Base-by-base conservation (phyloP, 2,797 vertebrate genomes). In the Accipiter badius region DNA sequence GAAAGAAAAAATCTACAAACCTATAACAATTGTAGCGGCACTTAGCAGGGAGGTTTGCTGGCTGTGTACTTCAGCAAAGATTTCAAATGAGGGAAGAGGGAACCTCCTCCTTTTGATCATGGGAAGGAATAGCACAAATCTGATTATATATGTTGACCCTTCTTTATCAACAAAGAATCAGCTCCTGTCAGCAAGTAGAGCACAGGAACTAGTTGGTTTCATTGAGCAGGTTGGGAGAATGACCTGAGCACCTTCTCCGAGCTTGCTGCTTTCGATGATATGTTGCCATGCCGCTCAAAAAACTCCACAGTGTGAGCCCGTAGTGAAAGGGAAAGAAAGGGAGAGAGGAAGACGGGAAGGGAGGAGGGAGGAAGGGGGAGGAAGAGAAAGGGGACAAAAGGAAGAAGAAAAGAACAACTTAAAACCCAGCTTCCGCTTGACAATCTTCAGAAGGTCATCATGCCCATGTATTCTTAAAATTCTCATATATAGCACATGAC, bases 81-180 rank as follows among this genome's bases (percentile, higher is more conserved):
- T 97, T 97, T 97, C 93, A 97, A 97, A 97, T 85, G 77, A 95
- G 47, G 29, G 76, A 82, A 89, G 50, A 95, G 1, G 44, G 78
- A 94, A 88, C 74, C 76, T 96, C 77, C 82, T 96, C 46, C 72
- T 93, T 97, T 97, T 96, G 81, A 96, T 97, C 91, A 92, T 86
- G 87, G 90, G 87, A 97, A 93, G 86, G 90, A 96, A 97, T 40
- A 97, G 95, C 92, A 90, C 89, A 97, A 96, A 98, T 97, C 91
- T 95, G 95, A 97, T 97, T 98, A 97, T 94, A 91, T 90, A 65
- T 87, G 82, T 96, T 96, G 97, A 97, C 95, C 96, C 96, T 98
- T 93, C 59, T 89, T 96, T 96, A 97, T 97, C 96, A 97, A 93
- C 92, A 94, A 97, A 96, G 90, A 97, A 96, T 96, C 89, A 93